Base-by-base conservation (phyloP, 1,140 invertebrate genomes). In the Hetaerina americana region DNA sequence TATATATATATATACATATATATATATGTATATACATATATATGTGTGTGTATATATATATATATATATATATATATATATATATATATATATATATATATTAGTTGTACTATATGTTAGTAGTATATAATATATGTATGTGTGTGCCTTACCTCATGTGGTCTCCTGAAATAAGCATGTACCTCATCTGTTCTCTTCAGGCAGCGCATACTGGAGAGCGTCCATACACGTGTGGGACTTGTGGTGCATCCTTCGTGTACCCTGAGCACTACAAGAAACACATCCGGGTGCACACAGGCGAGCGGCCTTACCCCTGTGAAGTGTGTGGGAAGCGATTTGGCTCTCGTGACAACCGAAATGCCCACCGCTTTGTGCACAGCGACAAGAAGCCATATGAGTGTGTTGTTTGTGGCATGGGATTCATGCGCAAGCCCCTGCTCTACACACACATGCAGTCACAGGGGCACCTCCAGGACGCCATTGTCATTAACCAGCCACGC, bases 301-400 rank as follows among this genome's bases (percentile, higher is more conserved):
- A 90, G 74, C 92, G 92, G 75, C 90, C 91, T 0, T 94, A 87
- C 75, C 77, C 84, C 1, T 95, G 92, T 75, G 90, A 92, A 82
- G 87, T 92, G n/a, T 95, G 93, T 79, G 90, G 90, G n/a, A 93
- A 93, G 79, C 85, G 87, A 26, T 94, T 94, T 78, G 91, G 90
- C 75, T 90, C 90, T 31, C 84, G 90, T 66, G 92, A 94, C 80
- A 94, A 94, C 79, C 84, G 91, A 70, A 93, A 94, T 82, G 89
- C 91, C 12, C 92, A 94, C 79, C 84, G 90, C 66, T 93, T 92
- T 79, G 88, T 92, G 66, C 92, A 94, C 78, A 92, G 90, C 73
- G 89, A 92, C 75, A 91, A 92, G 77, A 94, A 94, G 76, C 92
- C 92, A 0, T 94, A 93, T 77, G 90, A 92, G 78, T 94, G 92